phyloP scores from a whole-genome alignment of 2,797 vertebrate genomes.

The Adelosebastes latens region DNA sequence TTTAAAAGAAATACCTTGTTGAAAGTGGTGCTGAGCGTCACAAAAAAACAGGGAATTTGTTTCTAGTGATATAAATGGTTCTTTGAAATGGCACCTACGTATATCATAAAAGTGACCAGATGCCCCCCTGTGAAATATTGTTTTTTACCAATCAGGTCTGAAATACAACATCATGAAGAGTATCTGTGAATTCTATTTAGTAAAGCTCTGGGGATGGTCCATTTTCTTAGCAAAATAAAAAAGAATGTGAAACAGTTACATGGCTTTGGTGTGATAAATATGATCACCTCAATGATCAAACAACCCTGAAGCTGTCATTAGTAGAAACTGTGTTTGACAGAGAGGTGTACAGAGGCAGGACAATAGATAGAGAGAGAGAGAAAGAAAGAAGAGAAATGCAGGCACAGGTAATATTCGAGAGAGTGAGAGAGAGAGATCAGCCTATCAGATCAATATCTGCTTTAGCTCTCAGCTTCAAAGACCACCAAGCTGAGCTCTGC shows the following conservation, averaged over 20 bases:
- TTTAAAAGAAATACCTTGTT: no score
- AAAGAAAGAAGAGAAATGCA: neutral
- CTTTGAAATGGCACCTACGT: neutral
- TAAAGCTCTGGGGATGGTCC: neutral
- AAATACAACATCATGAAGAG: neutral
- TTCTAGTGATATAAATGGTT: neutral
- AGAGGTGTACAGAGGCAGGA: neutral
- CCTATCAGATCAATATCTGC: slow-evolving; percentile 55
- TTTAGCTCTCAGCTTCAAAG: slow-evolving; percentile 46
- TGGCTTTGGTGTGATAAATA: neutral
- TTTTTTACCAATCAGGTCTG: neutral
- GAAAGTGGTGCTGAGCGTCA: no score
- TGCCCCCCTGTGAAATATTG: neutral
- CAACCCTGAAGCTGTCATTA: slow-evolving; percentile 11
- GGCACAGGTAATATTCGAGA: slow-evolving; percentile 1
- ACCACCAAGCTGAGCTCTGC: slow-evolving; percentile 33
- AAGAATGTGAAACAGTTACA: neutral
- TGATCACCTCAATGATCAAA: slow-evolving; percentile 4
- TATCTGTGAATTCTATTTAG: neutral
- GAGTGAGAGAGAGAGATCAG: slow-evolving; percentile 8
- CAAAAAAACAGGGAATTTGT: no score
- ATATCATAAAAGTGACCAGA: neutral
- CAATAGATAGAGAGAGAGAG: neutral
- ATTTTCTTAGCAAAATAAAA: neutral
- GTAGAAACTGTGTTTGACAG: slow-evolving; percentile 3